Evolutionary conservation across 2,113 vertebrate species (phyloP).

Genomic region (Tachysurus fulvidraco): DNA sequence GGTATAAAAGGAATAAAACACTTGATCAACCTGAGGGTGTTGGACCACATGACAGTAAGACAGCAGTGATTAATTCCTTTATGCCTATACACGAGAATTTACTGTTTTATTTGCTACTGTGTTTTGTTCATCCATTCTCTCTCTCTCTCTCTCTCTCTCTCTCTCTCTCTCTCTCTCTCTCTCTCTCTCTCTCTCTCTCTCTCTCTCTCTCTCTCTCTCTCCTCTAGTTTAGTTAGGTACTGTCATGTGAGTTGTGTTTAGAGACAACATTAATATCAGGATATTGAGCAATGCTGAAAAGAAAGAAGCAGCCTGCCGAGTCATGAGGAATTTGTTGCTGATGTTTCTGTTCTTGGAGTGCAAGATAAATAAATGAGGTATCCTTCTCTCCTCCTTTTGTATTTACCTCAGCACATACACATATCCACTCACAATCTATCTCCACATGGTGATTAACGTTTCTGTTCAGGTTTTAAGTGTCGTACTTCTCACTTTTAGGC

Average conservation of each 20-base stretch:
- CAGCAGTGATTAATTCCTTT: neutral
- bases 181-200: neutral
- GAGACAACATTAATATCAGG: slow-evolving; percentile 46
- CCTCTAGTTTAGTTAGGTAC: neutral
- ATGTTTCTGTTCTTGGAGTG: slow-evolving; percentile 47
- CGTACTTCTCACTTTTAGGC: neutral
- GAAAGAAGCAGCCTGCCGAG: slow-evolving; percentile 25
- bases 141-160: neutral
- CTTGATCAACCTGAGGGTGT: neutral
- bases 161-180: neutral
- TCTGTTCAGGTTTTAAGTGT: slow-evolving; percentile 30
- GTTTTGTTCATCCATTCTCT: neutral
- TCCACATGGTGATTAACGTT: slow-evolving; percentile 23
- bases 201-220: neutral
- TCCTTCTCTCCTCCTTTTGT: slow-evolving; percentile 27
- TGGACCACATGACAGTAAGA: neutral
- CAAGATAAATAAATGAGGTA: slow-evolving; percentile 51
- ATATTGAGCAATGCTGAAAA: slow-evolving; percentile 42
- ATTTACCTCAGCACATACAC: slow-evolving; percentile 40
- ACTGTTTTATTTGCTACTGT: neutral
- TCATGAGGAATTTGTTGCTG: slow-evolving; percentile 55
- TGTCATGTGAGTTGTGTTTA: slow-evolving; percentile 23
- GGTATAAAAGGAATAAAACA: neutral
- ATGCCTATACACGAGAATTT: neutral
- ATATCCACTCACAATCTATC: slow-evolving; percentile 32